Base-by-base conservation (phyloP, 1,140 invertebrate species). In the Nasonia giraulti region DNA sequence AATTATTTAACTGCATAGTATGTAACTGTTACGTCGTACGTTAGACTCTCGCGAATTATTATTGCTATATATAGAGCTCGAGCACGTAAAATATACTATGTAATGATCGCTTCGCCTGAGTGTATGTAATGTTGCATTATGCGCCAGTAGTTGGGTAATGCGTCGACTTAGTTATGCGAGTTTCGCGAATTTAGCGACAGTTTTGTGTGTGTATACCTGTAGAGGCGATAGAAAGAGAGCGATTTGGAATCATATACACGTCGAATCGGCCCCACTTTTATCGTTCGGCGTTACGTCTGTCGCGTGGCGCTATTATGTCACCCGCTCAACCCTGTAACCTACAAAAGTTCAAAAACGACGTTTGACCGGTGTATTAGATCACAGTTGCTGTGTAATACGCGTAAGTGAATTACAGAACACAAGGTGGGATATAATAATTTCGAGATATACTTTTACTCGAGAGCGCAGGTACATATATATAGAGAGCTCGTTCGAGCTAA, bases 131-230 rank as follows among this genome's bases (percentile, higher is more conserved):
- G 6, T n/a, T 62, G 55, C 55, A n/a, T n/a, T 62, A n/a, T n/a
- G 55, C 20, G 17, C 2, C 55, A 20, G 23, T 23, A 69, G 68
- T 71, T 71, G 68, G 2, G 68, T 17, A 71, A 71, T 17, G 68
- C 10, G 33, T 37, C 33, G 68, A 33, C 12, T 75, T 17, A 80
- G n/a, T 71, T 82, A 6, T 27, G 20, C 14, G 40, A 68, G 27
- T 27, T 50, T 80, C 17, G 47, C 27, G 44, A n/a, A 71, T 74
- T 74, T 74, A 8, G 66, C n/a, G 71, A 82, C 33, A 74, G 17
- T 81, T 71, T 81, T 50, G 40, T 31, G 6, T 14, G 2, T 20
- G 0, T 62, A 7, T 62, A 62, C 20, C 14, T n/a, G 17, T 62
- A 17, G n/a, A 10, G 40, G 40, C 3, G 17, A n/a, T 6, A 4